These are phyloP conservation scores for Amiota minor DNA, from an alignment of 2,888 invertebrate species.

Conservation along the genomic window DNA sequence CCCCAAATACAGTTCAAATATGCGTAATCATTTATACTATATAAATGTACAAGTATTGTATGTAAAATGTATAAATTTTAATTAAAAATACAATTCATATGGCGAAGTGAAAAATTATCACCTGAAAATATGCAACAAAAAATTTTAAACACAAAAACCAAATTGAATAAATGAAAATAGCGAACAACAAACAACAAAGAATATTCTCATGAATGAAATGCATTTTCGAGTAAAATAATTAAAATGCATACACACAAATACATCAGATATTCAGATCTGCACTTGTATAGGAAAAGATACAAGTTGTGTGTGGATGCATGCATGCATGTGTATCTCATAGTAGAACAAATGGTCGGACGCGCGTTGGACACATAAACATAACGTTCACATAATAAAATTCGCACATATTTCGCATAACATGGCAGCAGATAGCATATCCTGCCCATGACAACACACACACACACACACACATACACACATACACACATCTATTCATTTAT, in stretches of 20 bases:
- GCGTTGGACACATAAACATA: slow-evolving; percentile 63
- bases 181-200: slow-evolving; percentile 44
- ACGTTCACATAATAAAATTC: slow-evolving; percentile 70
- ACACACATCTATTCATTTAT: no score
- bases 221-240: slow-evolving; percentile 62
- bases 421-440: slow-evolving; percentile 64
- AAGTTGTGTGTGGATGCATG: slow-evolving; percentile 12
- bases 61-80: slow-evolving; percentile 60
- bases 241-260: background rate
- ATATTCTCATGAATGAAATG: slow-evolving; percentile 48
- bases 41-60: slow-evolving; percentile 32
- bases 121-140: slow-evolving; percentile 73
- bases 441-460: slow-evolving; percentile 37
- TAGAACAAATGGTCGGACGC: slow-evolving; percentile 48
- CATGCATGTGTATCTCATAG: slow-evolving; percentile 25
- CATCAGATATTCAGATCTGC: background rate
- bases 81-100: slow-evolving; percentile 72
- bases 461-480: no score
- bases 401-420: slow-evolving; percentile 69
- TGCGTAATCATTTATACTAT: slow-evolving; percentile 1
- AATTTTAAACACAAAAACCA: slow-evolving; percentile 55
- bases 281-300: background rate
- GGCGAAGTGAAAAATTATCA: slow-evolving; percentile 72
- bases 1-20: slow-evolving; percentile 28
- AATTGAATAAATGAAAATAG: slow-evolving; percentile 32